These are phyloP conservation scores for Cyphomyrus discorhynchus DNA, from an alignment of 2,113 vertebrate species.

Conservation along the genomic window DNA sequence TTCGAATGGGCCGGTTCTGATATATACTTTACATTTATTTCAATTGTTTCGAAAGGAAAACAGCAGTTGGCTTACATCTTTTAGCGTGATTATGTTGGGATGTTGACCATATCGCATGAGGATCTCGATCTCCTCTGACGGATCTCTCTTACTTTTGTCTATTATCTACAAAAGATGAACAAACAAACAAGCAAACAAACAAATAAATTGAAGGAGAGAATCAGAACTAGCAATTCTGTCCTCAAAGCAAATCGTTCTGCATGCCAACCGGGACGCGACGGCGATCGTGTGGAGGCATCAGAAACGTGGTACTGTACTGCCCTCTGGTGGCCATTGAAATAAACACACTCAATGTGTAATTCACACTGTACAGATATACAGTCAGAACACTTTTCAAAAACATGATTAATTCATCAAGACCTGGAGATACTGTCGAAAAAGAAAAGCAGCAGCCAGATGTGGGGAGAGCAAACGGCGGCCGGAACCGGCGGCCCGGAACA, in stretches of 20 bases:
- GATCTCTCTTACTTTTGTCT: slow-evolving; percentile 94
- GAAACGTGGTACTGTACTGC: slow-evolving; percentile 38
- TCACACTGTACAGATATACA: not conserved
- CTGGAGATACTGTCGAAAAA: not conserved
- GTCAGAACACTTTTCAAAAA: not conserved
- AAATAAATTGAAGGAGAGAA: not conserved
- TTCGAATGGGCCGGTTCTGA: not conserved
- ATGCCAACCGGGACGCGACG: not conserved
- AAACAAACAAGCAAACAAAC: not conserved
- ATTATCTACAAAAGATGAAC: slow-evolving; percentile 71
- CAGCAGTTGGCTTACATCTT: slow-evolving; percentile 75
- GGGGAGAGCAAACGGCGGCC: not conserved
- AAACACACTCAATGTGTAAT: not conserved
- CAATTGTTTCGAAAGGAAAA: not conserved
- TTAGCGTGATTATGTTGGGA: slow-evolving; percentile 94
- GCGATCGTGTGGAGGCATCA: not conserved
- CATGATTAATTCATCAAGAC: not conserved
- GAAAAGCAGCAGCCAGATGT: not conserved
- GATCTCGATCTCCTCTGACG: slow-evolving; percentile 96
- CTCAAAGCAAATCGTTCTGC: not conserved
- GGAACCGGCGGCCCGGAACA: not conserved
- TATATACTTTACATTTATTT: not conserved
- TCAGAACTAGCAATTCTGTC: not conserved
- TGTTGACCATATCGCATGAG: slow-evolving; percentile 93
- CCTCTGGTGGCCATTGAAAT: slow-evolving; percentile 40